Conservation (phyloP, 2,888 invertebrate genomes). For the Sinhomidia bicolor region DNA sequence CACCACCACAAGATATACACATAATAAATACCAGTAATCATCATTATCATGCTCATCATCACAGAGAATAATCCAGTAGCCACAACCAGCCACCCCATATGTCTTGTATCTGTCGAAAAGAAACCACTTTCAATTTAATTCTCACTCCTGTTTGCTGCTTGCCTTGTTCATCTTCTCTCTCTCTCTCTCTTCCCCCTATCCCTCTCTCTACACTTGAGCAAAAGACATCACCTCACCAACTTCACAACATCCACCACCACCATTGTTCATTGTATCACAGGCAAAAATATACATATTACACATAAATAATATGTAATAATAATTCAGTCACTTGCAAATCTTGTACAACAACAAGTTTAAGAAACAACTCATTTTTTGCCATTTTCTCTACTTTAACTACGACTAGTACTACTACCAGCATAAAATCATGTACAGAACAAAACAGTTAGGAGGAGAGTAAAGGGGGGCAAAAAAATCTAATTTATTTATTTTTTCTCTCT, state of each 20-base stretch:
- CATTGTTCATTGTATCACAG: not conserved
- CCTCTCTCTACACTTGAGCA: no score
- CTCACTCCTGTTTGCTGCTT: constrained; percentile 33
- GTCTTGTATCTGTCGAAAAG: constrained; percentile 65
- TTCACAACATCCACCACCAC: not conserved
- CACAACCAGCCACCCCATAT: constrained; percentile 58
- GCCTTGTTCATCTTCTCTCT: constrained; percentile 27
- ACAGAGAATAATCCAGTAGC: constrained; percentile 56
- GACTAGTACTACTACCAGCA: not conserved
- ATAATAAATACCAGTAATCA: not conserved
- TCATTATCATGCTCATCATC: constrained; percentile 23
- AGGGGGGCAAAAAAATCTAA: constrained; percentile 52
- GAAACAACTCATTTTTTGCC: constrained; percentile 49
- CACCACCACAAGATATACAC: not conserved
- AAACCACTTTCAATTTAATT: constrained; percentile 56
- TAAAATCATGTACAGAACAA: not conserved
- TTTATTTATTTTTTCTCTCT: constrained; percentile 48
- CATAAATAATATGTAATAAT: not conserved
- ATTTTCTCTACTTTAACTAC: constrained; percentile 20
- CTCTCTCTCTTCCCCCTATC: no score
- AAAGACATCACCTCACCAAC: not conserved
- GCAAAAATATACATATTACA: not conserved
- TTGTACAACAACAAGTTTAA: constrained; percentile 27
- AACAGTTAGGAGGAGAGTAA: not conserved
- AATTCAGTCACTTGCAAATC: constrained; percentile 40